Evolutionary conservation across 2,113 vertebrate species (phyloP).

Genomic region (Cheilinus undulatus): DNA sequence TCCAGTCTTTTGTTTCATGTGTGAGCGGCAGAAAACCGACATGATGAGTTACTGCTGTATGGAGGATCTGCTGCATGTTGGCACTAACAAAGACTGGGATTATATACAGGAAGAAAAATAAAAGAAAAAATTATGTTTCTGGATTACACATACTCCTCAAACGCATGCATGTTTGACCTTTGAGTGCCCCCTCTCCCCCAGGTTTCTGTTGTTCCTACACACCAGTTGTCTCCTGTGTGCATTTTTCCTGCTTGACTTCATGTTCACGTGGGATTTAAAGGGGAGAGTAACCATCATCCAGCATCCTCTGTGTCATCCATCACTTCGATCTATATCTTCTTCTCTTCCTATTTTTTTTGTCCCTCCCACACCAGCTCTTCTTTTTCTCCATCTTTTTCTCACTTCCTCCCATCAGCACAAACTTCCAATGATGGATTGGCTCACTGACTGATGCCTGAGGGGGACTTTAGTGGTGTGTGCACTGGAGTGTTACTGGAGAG

Average conservation of each 20-base stretch:
- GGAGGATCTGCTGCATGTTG: neutral
- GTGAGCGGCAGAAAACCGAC: constrained; percentile 30
- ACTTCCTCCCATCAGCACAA: constrained; percentile 57
- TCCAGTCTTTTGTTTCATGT: constrained; percentile 52
- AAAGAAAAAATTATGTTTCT: neutral
- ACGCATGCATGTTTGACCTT: neutral
- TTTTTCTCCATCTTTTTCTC: constrained; percentile 16
- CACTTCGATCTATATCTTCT: constrained; percentile 54
- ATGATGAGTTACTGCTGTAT: constrained; percentile 14
- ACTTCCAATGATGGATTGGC: constrained; percentile 70
- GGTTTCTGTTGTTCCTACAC: constrained; percentile 12
- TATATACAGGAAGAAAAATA: neutral
- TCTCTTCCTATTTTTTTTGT: constrained; percentile 31
- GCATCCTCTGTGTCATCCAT: constrained; percentile 66
- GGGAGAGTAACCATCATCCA: constrained; percentile 38
- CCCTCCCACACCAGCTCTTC: neutral
- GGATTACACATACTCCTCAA: neutral
- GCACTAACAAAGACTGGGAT: neutral
- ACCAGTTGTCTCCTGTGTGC: constrained; percentile 7
- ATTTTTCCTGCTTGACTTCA: constrained; percentile 18
- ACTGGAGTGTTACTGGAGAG: constrained; percentile 24
- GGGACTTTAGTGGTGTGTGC: constrained; percentile 38
- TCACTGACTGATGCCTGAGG: constrained; percentile 63
- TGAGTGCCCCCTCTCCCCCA: constrained; percentile 15
- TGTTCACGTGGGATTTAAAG: constrained; percentile 22